Conservation (phyloP, 2,113 vertebrate genomes). For the Channa argus region DNA sequence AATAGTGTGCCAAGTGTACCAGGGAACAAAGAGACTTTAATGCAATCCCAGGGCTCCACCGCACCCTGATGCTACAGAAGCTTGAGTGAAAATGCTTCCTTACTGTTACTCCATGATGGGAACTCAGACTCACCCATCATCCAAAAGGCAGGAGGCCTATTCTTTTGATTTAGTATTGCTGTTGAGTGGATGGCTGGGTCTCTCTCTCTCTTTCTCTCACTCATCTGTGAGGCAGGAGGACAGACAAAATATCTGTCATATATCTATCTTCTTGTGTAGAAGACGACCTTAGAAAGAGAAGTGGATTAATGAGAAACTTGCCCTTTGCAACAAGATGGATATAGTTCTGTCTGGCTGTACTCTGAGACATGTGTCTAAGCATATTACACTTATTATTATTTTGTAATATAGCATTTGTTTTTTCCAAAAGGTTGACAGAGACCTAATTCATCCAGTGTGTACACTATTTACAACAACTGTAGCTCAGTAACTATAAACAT, state of each 20-base stretch:
- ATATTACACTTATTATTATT: constrained; percentile 10
- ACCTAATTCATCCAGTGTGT: neutral
- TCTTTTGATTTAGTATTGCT: constrained; percentile 55
- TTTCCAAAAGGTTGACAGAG: neutral
- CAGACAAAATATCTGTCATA: constrained; percentile 32
- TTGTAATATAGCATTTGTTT: constrained; percentile 2
- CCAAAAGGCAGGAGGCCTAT: constrained; percentile 54
- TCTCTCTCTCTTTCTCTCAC: neutral
- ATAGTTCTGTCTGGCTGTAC: constrained; percentile 17
- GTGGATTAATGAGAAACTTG: constrained; percentile 47
- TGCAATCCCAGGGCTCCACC: constrained; percentile 46
- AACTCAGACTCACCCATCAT: constrained; percentile 57
- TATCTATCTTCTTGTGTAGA: constrained; percentile 31
- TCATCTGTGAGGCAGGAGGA: constrained; percentile 20
- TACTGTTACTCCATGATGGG: constrained; percentile 58
- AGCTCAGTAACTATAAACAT: too few species aligned
- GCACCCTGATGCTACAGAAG: constrained; percentile 36
- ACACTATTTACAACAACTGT: too few species aligned
- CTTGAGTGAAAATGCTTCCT: constrained; percentile 58
- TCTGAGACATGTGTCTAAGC: constrained; percentile 15
- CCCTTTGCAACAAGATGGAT: constrained; percentile 50
- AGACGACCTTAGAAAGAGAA: constrained; percentile 42
- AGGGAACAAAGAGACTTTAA: constrained; percentile 54
- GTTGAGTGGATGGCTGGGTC: constrained; percentile 33
- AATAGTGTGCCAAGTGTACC: constrained; percentile 43